Evolutionary conservation across 2,888 invertebrate species (phyloP), one percentile per base, ranked within the genome.

Genomic region (Agrilus mali): DNA sequence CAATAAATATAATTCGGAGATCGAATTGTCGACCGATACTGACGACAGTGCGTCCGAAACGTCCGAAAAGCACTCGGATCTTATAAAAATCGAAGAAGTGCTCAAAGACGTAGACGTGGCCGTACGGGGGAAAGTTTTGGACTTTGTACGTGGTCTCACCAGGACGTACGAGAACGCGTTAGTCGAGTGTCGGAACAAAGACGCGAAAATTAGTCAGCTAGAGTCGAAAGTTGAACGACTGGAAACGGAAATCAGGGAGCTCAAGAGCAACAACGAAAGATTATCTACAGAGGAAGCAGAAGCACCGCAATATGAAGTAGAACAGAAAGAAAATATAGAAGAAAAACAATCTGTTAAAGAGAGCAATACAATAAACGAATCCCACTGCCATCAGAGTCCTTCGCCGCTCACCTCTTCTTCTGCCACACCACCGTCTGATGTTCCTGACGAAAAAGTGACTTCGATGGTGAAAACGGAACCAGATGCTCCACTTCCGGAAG

Each of bases 1-100:
- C 27, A 58, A 55, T 20, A 51, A 59, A 45, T 65, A 65, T 49
- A 68, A 69, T 57, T 73, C 80, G 14, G 85, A 86, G 57, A 78
- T 78, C 47, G 80, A 80, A 55, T 59, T 79, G 45, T 77, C 78
- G 6, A 83, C 82, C 2, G 86, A 86, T 58, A 85, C 84, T 6
- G 78, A 85, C 56, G 78, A 86, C 44, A 65, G 65, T 50, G 65
- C 65, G 7, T 66, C 66, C 2, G 66, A 66, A 51, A 59, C 60
- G 22, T 61, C 64, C 6, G 61, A 60, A 40, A 63, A 59, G 47
- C 54, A 53, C 16, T 46, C 51, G 20, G 62, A 62, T 45, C 46
- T 60, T 39, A 51, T 51, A 15, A 61, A 61, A 50, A 51, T 65
- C 34, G 63, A 63, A 42, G 64, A 63, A 36, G 51, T 55, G 22